phyloP scores from a whole-genome alignment of 2,888 invertebrate species.

The Acronicta leporina region DNA sequence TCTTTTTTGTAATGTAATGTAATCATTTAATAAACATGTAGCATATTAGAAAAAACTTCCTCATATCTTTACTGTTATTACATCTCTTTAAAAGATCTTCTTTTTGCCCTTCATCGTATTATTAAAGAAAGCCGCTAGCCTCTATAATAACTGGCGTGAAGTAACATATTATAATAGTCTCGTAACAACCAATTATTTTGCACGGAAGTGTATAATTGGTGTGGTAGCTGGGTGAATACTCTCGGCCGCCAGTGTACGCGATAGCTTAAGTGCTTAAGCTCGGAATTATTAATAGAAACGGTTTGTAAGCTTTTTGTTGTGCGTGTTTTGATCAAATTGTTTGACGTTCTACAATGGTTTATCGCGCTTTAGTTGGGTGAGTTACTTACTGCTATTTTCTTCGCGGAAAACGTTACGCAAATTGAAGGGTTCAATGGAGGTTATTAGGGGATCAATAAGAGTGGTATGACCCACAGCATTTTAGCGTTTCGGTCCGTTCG shows the following conservation, averaged over 20 bases:
- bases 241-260: constrained; percentile 29
- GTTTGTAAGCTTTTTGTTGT: constrained; percentile 32
- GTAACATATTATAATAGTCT: constrained; percentile 57
- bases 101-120: constrained; percentile 33
- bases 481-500: no score
- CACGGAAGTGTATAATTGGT: constrained; percentile 64
- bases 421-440: no score
- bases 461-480: no score
- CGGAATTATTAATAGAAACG: constrained; percentile 41
- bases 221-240: constrained; percentile 49
- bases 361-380: constrained; percentile 1
- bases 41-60: not conserved
- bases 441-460: no score
- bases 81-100: not conserved
- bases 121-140: constrained; percentile 42
- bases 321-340: constrained; percentile 18
- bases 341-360: constrained; percentile 2
- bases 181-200: constrained; percentile 63
- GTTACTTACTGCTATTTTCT: not conserved
- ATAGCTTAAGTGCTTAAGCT: constrained; percentile 31
- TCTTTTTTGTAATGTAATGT: no score
- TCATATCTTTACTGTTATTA: constrained; percentile 4
- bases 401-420: not conserved
- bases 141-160: constrained; percentile 51
- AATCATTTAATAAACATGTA: not conserved